A percentile compares a stretch with the other conserved stretches of the same genome.
These are phyloP conservation scores for Norana najaformis DNA, from an alignment of 2,888 invertebrate species.

Conservation along the genomic window DNA sequence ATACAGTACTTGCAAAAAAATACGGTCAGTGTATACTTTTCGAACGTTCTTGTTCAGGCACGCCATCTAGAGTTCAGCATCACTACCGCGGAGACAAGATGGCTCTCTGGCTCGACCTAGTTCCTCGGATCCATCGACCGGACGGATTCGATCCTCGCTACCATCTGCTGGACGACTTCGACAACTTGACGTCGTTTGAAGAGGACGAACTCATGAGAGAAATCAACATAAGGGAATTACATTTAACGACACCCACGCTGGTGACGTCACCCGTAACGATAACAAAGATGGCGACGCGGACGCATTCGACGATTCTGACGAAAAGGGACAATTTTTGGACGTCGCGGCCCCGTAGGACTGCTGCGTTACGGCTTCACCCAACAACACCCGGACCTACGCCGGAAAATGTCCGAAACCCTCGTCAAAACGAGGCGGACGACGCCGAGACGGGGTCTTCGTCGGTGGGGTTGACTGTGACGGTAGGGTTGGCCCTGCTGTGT, in stretches of 20 bases:
- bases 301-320: not conserved
- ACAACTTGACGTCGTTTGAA: constrained; percentile 67
- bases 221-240: constrained; percentile 10
- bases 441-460: constrained; percentile 36
- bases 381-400: not conserved
- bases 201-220: not conserved
- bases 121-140: constrained; percentile 83
- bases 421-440: not conserved
- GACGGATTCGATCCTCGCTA: constrained; percentile 81
- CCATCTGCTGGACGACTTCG: constrained; percentile 80
- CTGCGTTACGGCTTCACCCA: not conserved
- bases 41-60: not conserved
- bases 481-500: constrained; percentile 87
- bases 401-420: not conserved
- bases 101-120: constrained; percentile 91
- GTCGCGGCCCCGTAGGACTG: not conserved
- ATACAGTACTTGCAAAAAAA: too few species aligned
- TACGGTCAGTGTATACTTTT: too few species aligned
- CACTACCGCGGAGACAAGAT: constrained; percentile 93
- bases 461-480: constrained; percentile 72
- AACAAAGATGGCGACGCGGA: not conserved
- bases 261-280: not conserved
- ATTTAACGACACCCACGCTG: not conserved
- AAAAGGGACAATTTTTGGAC: not conserved
- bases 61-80: constrained; percentile 56